Percentiles rank a stretch among this genome's conserved stretches.
Evolutionary conservation across 2,113 vertebrate species (phyloP).

Genomic region (Balaeniceps rex): DNA sequence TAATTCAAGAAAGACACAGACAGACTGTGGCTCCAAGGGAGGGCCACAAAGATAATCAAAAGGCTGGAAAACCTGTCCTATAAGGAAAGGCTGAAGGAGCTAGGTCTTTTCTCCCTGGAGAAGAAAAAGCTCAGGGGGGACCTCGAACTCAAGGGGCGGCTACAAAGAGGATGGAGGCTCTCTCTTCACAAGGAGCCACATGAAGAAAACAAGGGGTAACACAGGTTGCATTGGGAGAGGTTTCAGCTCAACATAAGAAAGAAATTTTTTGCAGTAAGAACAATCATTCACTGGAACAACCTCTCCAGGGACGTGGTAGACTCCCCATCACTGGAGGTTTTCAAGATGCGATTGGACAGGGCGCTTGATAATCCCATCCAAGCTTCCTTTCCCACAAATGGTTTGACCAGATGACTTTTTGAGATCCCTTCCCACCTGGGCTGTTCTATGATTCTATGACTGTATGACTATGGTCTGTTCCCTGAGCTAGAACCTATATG

Average conservation of each 20-base stretch:
- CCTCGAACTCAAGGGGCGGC: background rate
- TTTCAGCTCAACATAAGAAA: background rate
- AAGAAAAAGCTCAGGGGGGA: too few relatives aligned
- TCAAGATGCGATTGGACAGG: background rate
- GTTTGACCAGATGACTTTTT: background rate
- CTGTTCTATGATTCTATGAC: background rate
- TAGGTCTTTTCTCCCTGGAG: background rate
- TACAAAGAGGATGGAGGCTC: background rate
- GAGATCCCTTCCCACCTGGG: background rate
- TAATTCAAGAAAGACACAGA: background rate
- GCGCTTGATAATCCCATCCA: background rate
- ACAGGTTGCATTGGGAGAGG: background rate
- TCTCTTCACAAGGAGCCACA: background rate
- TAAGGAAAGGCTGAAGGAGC: background rate
- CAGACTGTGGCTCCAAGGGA: background rate
- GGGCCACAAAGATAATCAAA: background rate
- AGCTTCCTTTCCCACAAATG: background rate
- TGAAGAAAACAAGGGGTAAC: background rate
- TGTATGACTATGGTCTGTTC: background rate
- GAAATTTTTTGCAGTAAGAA: background rate
- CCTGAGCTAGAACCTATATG: background rate
- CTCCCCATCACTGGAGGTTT: background rate
- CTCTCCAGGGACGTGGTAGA: fast-evolving
- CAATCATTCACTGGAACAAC: background rate
- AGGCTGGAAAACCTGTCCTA: background rate